phyloP scores from a whole-genome alignment of 30 jellyfish, hydroid and myxozoan species.

The Pseudorhiza aurosa region DNA sequence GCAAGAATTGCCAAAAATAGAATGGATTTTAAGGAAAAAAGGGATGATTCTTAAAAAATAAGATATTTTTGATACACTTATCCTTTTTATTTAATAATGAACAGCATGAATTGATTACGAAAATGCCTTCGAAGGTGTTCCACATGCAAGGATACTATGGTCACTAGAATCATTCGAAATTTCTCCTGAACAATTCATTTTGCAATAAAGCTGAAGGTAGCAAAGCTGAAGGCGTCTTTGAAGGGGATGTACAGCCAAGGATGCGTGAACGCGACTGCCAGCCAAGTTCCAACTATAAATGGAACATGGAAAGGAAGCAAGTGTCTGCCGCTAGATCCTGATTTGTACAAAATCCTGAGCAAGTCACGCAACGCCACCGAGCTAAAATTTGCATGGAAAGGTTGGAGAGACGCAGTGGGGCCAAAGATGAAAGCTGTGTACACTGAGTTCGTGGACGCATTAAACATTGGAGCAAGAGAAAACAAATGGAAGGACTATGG shows the following conservation, averaged over 20 bases:
- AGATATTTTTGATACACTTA: too few species aligned
- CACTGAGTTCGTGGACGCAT: constrained; percentile 56
- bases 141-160: too few species aligned
- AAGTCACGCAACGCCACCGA: constrained; percentile 78
- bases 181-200: too few species aligned
- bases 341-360: constrained; percentile 55
- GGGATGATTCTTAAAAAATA: too few species aligned
- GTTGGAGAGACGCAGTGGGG: constrained; percentile 93
- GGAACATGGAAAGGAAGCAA: constrained; percentile 31
- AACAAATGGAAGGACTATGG: constrained; percentile 86
- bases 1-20: too few species aligned
- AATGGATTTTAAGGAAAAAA: too few species aligned
- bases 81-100: too few species aligned
- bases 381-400: constrained; percentile 88
- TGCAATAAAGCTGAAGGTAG: too few species aligned
- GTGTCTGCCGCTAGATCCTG: constrained; percentile 76
- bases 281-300: constrained; percentile 67
- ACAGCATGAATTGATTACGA: too few species aligned
- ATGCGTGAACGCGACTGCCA: constrained; percentile 58
- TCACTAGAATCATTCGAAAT: too few species aligned
- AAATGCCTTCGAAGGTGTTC: too few species aligned
- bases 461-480: constrained; percentile 87
- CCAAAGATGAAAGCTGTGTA: constrained; percentile 70
- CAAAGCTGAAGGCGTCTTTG: constrained; percentile 48
- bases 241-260: constrained; percentile 82